These are phyloP conservation scores for Linurgus olivaceus DNA, from an alignment of 2,797 vertebrate genomes.

Conservation along the genomic window DNA sequence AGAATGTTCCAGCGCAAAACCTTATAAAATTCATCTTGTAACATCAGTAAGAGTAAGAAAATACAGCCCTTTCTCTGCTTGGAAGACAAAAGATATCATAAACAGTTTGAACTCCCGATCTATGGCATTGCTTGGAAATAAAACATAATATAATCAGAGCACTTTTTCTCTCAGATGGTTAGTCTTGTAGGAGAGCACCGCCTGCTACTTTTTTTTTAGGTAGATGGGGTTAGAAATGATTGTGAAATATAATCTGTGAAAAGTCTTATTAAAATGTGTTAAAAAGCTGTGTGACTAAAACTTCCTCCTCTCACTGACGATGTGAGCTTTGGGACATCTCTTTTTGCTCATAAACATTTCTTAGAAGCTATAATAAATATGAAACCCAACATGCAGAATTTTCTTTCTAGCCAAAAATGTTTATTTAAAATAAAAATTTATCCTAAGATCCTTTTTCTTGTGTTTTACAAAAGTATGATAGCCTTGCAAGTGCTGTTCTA, in stretches of 20 bases:
- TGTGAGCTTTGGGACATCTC: not conserved
- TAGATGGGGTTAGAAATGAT: not conserved
- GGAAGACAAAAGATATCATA: not conserved
- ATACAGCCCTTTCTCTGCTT: not conserved
- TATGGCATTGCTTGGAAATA: not conserved
- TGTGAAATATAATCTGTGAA: not conserved
- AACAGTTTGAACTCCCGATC: not conserved
- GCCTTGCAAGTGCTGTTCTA: not conserved
- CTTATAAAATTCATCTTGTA: not conserved
- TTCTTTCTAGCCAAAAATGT: not conserved
- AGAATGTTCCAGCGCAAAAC: not conserved
- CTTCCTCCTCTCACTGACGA: not conserved
- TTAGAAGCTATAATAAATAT: not conserved
- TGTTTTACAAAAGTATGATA: not conserved
- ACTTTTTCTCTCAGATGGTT: not conserved
- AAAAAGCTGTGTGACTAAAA: not conserved
- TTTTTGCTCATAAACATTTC: not conserved
- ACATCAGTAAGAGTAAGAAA: not conserved
- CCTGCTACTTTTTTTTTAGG: not conserved
- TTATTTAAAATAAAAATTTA: not conserved
- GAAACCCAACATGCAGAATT: not conserved
- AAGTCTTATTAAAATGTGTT: not conserved
- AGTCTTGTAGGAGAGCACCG: not conserved
- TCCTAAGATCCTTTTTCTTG: not conserved
- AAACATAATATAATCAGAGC: not conserved